phyloP scores from a whole-genome alignment of 2,888 invertebrate species.

The Megastigmus dorsalis region DNA sequence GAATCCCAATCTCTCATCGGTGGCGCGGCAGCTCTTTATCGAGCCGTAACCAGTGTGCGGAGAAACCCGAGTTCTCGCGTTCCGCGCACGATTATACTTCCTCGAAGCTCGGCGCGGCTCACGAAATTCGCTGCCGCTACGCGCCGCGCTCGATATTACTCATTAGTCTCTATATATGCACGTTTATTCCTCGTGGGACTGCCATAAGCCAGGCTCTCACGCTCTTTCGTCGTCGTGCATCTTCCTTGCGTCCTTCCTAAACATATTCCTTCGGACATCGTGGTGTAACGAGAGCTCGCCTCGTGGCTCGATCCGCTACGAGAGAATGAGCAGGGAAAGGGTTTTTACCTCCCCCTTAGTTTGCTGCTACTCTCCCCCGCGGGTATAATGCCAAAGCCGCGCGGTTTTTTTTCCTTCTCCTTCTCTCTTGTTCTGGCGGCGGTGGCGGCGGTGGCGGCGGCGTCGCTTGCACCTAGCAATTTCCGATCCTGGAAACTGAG shows the following conservation, averaged over 20 bases:
- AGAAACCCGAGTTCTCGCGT: background rate
- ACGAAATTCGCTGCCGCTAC: conserved; percentile 17
- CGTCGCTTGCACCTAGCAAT: conserved; percentile 49
- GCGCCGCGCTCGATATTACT: conserved; percentile 36
- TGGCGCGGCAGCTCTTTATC: conserved; percentile 23
- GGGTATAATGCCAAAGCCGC: conserved; percentile 48
- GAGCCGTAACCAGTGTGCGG: background rate
- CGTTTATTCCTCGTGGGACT: background rate
- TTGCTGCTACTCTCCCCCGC: background rate
- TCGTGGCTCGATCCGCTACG: background rate
- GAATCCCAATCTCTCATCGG: background rate
- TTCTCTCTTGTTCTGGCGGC: background rate
- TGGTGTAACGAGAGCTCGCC: background rate
- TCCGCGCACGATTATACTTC: background rate
- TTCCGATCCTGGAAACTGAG: conserved; percentile 49
- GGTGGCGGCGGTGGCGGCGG: conserved; percentile 13
- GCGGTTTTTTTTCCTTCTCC: conserved; percentile 2
- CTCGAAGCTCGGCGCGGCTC: conserved; percentile 11
- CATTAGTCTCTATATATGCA: no score
- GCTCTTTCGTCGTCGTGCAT: conserved; percentile 18
- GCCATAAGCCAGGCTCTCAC: conserved; percentile 9
- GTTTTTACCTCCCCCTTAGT: background rate
- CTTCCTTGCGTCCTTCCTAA: conserved; percentile 1
- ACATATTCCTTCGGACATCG: conserved; percentile 4
- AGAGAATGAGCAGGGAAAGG: background rate